Base-by-base conservation (phyloP, 1,140 invertebrate species). In the Drosophila mojavensis region DNA sequence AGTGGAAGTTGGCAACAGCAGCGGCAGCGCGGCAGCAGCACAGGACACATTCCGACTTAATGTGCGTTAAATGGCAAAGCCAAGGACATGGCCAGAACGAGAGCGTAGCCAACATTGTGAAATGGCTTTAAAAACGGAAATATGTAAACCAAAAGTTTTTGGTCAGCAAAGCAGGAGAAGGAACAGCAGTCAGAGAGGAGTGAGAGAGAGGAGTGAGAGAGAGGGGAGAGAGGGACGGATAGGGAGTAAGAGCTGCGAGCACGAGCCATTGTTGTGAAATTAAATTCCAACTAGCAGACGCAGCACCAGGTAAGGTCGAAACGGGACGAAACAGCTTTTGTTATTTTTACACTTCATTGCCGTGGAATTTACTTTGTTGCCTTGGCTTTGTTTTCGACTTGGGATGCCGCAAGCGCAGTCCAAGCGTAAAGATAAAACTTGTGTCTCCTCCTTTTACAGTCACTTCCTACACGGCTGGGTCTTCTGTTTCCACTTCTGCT, bases 341-440 rank as follows among this genome's bases (percentile, higher is more conserved):
- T 76, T 76, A 76, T 76, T 76, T 76, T 76, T 76, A 76, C 74
- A 76, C 74, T 76, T 76, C 74, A 76, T 76, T 76, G 74, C 74
- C 61, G 68, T 76, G 68, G 74, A 76, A 76, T 76, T 76, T 76
- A 72, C 68, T 71, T 72, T 76, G 67, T 76, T 76, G 74, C 61
- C 61, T 41, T 11, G 61, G 56, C 61, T 72, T 75, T 75, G 72
- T 75, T 75, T 75, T 75, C 72, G 26, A 72, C 68, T 71, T 76
- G 68, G 68, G 68, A 51, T 69, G 71, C 56, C 67, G 50, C 61
- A 76, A 66, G 68, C 71, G 59, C 33, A 41, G 74, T 15, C 74
- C 71, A 76, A 66, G 74, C 74, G 74, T 76, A 71, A 76, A 76
- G 74, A 76, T 76, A 76, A 76, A 76, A 75, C 73, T 75, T 71